Conservation (phyloP, 1,140 invertebrate genomes). For the Drosophila leontia region DNA sequence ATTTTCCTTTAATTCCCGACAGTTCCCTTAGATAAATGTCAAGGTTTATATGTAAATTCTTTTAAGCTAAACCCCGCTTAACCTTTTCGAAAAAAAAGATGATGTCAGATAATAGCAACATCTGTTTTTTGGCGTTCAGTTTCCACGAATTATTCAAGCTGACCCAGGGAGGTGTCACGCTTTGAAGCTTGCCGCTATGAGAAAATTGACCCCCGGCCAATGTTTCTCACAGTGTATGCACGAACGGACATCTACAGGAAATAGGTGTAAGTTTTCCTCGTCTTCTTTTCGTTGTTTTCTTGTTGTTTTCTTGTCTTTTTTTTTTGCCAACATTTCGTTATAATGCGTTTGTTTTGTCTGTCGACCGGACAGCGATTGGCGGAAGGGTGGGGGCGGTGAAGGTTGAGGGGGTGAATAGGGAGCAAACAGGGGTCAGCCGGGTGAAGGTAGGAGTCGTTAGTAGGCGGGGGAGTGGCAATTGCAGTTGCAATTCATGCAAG, state of each 20-base stretch:
- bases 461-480: conserved; percentile 25
- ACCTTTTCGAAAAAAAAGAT: conserved; percentile 4
- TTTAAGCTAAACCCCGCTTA: conserved; percentile 18
- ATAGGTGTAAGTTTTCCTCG: conserved; percentile 62
- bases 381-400: not conserved
- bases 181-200: conserved; percentile 13
- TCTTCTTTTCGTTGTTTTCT: conserved; percentile 44
- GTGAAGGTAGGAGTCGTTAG: not conserved
- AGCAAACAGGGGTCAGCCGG: conserved; percentile 21
- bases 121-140: conserved; percentile 20
- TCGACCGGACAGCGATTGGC: conserved; percentile 20
- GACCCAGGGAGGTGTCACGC: conserved; percentile 30
- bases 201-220: not conserved
- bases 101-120: conserved; percentile 31
- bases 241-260: conserved; percentile 58
- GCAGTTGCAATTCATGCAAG: conserved; percentile 57
- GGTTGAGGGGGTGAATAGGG: conserved; percentile 6
- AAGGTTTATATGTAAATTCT: conserved; percentile 14
- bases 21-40: conserved; percentile 6
- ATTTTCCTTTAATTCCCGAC: not conserved
- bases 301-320: conserved; percentile 3
- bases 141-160: conserved; percentile 22
- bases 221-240: conserved; percentile 55
- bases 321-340: conserved; percentile 56
- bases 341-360: conserved; percentile 66